Evolutionary conservation across 23 tunicate species (phyloP).

Genomic region (Styela clava): DNA sequence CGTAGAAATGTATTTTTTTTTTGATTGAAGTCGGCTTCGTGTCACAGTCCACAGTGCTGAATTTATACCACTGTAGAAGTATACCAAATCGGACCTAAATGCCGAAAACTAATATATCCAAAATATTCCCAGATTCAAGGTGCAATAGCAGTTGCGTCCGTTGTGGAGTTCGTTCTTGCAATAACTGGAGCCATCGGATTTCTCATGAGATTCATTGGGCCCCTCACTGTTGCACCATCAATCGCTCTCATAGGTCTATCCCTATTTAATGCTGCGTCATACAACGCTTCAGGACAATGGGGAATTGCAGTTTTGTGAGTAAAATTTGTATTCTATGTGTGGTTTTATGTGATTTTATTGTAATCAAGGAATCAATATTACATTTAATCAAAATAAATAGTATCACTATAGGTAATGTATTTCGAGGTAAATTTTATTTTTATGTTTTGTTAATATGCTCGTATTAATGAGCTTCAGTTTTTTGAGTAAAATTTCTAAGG

Average conservation of each 20-base stretch:
- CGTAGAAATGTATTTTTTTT: too few species aligned
- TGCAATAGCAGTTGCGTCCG: slow-evolving; percentile 60
- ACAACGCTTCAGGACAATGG: slow-evolving; percentile 61
- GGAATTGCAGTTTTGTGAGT: slow-evolving; percentile 73
- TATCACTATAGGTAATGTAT: background rate
- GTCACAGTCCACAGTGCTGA: too few species aligned
- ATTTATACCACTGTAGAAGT: too few species aligned
- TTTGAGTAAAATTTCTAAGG: too few species aligned
- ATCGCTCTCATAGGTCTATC: slow-evolving; percentile 78
- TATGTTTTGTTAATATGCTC: background rate
- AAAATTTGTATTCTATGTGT: background rate
- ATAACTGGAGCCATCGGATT: slow-evolving; percentile 66
- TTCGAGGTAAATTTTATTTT: background rate
- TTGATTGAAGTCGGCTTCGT: too few species aligned
- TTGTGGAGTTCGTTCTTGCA: slow-evolving; percentile 52
- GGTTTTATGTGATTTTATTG: background rate
- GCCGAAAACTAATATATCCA: too few species aligned
- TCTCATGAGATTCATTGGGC: slow-evolving; percentile 65
- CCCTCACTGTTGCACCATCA: slow-evolving; percentile 70
- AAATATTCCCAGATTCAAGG: slow-evolving; percentile 96
- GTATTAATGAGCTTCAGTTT: too few species aligned
- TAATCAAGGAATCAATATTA: background rate
- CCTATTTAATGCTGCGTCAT: slow-evolving; percentile 49
- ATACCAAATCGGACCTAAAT: too few species aligned
- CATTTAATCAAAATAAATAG: background rate